phyloP scores from a whole-genome alignment of 1,140 invertebrate species.

The Ptiloglossa arizonensis region DNA sequence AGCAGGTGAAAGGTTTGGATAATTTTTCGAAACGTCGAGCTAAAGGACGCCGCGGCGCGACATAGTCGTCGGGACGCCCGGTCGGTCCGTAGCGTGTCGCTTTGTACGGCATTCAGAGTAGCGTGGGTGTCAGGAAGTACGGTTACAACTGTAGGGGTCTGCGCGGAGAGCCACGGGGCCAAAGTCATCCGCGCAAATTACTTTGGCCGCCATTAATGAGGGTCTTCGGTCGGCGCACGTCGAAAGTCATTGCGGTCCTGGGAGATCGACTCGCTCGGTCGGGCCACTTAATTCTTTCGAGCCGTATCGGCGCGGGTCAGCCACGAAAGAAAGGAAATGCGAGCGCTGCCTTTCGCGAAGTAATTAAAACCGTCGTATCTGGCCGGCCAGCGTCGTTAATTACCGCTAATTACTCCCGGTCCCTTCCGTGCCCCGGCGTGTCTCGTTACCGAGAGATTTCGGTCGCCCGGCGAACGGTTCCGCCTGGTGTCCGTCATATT shows the following conservation, averaged over 20 bases:
- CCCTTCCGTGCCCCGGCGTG: constrained; percentile 27
- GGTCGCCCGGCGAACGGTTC: not conserved
- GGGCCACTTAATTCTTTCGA: constrained; percentile 59
- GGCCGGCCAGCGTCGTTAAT: constrained; percentile 58
- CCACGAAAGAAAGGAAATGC: constrained; percentile 55
- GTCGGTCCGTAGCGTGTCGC: no score
- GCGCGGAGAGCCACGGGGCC: constrained; percentile 42
- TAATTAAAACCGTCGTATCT: constrained; percentile 67
- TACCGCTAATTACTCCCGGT: constrained; percentile 62
- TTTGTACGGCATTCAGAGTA: constrained; percentile 20
- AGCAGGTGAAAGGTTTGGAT: no score
- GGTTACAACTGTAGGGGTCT: constrained; percentile 38
- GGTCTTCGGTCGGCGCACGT: constrained; percentile 64
- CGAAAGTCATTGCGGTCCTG: constrained; percentile 64
- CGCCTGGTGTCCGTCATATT: constrained; percentile 28
- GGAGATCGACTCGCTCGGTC: constrained; percentile 57
- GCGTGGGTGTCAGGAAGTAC: constrained; percentile 67
- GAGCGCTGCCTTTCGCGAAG: constrained; percentile 54
- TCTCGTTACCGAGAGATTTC: constrained; percentile 46
- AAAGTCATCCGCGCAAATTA: constrained; percentile 74
- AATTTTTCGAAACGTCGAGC: no score
- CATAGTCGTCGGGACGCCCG: no score
- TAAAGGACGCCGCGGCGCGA: no score
- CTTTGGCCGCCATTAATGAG: constrained; percentile 73
- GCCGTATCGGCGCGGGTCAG: constrained; percentile 57